Base-by-base conservation (phyloP, 2,113 vertebrate species). In the Antigone vipio region DNA sequence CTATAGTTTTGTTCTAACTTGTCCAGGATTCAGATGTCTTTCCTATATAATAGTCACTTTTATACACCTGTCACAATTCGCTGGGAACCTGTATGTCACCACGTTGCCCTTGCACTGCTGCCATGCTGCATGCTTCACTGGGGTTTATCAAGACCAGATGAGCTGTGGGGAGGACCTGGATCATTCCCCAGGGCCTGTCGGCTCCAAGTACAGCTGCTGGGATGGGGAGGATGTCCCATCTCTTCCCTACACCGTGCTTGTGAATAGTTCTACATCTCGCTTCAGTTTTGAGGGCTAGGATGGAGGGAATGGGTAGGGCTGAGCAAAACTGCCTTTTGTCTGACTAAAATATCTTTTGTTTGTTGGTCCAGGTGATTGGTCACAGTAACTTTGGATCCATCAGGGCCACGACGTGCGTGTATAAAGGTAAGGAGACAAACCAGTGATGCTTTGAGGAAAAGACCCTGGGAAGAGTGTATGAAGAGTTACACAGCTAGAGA, bases 371-470 rank as follows among this genome's bases (percentile, higher is more conserved):
- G 99, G 99, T 99, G 68, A 99, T 99, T 45, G 99, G 99, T 30
- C 99, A 99, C 98, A 99, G 99, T 96, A 99, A 99, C 97, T 99
- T 99, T 84, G 99, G 99, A 91, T 99, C 99, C 75, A 99, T 99
- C 97, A 98, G 99, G 93, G 99, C 99, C 44, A 99, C 99, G 1
- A 99, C 99, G 0, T 99, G 99, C 4, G 99, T 99, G 6, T 99
- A 98, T 91, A 99, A 99, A 99, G 99, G 99, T 99, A 97, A 98
- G 97, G 55, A 74, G 5, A 7, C 63, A 66, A 52, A 12, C 40
- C 21, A 34, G 32, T 11, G 9, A 40, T 30, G 38, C 45, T 81
- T 95, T 89, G 66, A 85, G 62, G 58, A 84, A 83, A 59, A 72
- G 52, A 58, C n/a, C 15, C 18, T 7, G 3, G 44, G 23, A 86